Conservation (phyloP, 2,888 invertebrate genomes). For the Empis stercorea region DNA sequence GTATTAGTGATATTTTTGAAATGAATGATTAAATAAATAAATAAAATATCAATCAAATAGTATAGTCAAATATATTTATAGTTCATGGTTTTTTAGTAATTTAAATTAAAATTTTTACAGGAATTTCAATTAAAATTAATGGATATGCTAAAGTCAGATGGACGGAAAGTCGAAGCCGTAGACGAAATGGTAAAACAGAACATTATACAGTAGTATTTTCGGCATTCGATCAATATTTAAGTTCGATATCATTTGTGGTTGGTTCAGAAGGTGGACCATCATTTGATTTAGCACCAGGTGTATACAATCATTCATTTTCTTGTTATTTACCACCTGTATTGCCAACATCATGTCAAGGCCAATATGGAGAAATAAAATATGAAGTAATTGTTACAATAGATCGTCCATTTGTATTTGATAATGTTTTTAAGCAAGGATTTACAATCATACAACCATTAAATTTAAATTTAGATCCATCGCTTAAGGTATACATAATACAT, state of each 20-base stretch:
- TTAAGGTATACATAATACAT: conserved; percentile 38
- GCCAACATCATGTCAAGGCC: conserved; percentile 65
- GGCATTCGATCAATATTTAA: conserved; percentile 29
- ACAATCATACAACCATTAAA: conserved; percentile 66
- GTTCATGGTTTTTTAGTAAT: no score
- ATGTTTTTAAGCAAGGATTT: neutral
- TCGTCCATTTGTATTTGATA: conserved; percentile 69
- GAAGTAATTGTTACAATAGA: conserved; percentile 64
- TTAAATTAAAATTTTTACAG: conserved; percentile 11
- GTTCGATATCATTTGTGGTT: conserved; percentile 24
- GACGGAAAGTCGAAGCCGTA: conserved; percentile 14
- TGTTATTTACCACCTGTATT: conserved; percentile 36
- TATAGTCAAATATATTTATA: no score
- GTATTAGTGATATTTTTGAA: no score
- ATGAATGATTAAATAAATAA: no score
- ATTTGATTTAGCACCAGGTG: conserved; percentile 50
- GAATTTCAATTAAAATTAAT: conserved; percentile 28
- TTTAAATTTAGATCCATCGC: conserved; percentile 57
- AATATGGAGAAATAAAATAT: conserved; percentile 62
- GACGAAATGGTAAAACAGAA: conserved; percentile 27
- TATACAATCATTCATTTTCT: conserved; percentile 26
- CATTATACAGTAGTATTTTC: conserved; percentile 19
- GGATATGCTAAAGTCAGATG: conserved; percentile 31
- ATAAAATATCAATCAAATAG: no score
- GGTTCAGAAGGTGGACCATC: conserved; percentile 38